These are phyloP conservation scores for Hippocampus comes DNA, from an alignment of 2,113 vertebrate species.

Conservation along the genomic window DNA sequence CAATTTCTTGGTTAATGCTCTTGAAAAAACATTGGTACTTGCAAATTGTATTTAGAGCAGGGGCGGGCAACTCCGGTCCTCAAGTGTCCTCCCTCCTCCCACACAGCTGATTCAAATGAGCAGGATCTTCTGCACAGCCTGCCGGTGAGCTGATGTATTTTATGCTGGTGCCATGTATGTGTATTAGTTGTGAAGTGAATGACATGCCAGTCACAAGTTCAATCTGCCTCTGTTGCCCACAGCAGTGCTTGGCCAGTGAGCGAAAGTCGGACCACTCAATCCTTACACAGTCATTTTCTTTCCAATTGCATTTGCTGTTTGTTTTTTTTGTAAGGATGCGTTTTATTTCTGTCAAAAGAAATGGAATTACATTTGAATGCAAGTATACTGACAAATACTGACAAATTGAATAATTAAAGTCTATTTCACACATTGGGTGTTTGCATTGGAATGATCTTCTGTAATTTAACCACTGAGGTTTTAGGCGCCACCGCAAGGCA, in stretches of 20 bases:
- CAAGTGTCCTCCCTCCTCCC: no score
- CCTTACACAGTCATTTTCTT: constrained; percentile 16
- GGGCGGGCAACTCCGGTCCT: no score
- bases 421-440: constrained; percentile 9
- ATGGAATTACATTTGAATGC: constrained; percentile 14
- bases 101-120: no score
- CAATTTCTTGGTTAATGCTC: background rate
- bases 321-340: constrained; percentile 52
- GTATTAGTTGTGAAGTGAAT: background rate
- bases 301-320: constrained; percentile 23
- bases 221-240: background rate
- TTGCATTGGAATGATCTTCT: background rate
- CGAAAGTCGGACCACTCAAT: constrained; percentile 11
- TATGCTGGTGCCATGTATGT: background rate
- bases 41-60: background rate
- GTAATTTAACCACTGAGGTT: background rate
- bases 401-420: constrained; percentile 24
- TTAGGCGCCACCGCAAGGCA: background rate
- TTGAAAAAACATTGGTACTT: background rate
- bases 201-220: background rate
- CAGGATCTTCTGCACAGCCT: no score
- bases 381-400: constrained; percentile 9
- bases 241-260: background rate
- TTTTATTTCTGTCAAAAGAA: constrained; percentile 12
- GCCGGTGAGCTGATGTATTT: background rate